Evolutionary conservation across 2,797 vertebrate species (phyloP).

Genomic region (Tarsius wallacei): DNA sequence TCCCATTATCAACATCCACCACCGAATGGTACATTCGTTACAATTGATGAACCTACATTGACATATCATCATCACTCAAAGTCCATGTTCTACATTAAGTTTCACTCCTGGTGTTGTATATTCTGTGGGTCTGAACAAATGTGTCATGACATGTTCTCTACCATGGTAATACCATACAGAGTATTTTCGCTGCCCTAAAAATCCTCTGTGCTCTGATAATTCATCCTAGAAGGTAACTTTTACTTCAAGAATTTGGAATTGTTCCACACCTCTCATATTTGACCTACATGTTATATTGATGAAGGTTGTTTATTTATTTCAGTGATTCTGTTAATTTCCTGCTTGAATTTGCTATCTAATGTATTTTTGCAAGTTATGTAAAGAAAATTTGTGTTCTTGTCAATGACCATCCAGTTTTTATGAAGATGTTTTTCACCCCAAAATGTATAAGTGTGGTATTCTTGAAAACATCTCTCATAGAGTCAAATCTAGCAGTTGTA

Average conservation of each 20-base stretch:
- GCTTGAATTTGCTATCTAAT: neutral
- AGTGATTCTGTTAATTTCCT: neutral
- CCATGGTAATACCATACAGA: too few relatives aligned
- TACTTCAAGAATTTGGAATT: neutral
- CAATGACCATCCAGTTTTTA: neutral
- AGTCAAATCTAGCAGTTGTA: neutral
- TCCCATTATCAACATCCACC: neutral
- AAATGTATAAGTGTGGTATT: neutral
- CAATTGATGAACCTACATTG: neutral
- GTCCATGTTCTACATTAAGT: too few relatives aligned
- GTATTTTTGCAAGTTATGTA: neutral
- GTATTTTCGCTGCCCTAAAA: neutral
- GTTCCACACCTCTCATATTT: neutral
- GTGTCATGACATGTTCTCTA: neutral
- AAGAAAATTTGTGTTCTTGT: neutral
- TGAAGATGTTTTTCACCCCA: slow-evolving; percentile 30
- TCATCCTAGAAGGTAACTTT: neutral
- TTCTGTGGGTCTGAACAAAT: neutral
- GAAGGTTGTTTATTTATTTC: neutral
- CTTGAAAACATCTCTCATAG: neutral
- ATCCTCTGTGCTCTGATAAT: neutral
- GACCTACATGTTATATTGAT: neutral
- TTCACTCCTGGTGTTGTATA: neutral
- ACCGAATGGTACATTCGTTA: neutral
- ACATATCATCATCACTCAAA: neutral